Percentiles rank a stretch among this genome's conserved stretches.
These are phyloP conservation scores for Cyanoramphus novaezelandiae DNA, from an alignment of 2,113 vertebrate genomes.

Conservation along the genomic window DNA sequence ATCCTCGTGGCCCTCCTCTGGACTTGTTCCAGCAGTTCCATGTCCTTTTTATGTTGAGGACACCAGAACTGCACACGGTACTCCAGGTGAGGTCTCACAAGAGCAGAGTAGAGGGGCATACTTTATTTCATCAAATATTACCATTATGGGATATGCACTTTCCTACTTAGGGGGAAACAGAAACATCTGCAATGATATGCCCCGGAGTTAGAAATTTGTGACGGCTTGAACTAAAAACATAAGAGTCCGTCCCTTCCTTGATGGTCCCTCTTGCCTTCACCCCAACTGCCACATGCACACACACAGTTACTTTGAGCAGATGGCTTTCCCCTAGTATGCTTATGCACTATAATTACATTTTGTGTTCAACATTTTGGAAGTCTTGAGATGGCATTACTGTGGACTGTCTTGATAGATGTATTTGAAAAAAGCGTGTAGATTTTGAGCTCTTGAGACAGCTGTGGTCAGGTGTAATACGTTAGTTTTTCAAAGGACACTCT, in stretches of 20 bases:
- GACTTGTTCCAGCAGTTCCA: no score
- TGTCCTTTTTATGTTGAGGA: no score
- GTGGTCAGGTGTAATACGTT: not conserved
- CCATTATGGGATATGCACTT: not conserved
- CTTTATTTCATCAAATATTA: not conserved
- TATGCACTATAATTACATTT: not conserved
- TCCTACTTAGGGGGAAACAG: not conserved
- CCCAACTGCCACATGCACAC: fast-evolving
- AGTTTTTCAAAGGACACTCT: not conserved
- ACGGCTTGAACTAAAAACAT: not conserved
- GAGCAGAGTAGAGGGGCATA: no score
- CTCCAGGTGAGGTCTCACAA: no score
- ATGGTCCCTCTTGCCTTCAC: not conserved
- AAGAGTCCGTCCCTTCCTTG: not conserved
- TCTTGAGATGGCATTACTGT: not conserved
- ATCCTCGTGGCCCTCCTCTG: no score
- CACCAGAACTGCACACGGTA: no score
- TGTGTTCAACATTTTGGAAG: not conserved
- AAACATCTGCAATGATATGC: not conserved
- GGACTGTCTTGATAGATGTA: not conserved
- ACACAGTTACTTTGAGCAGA: not conserved
- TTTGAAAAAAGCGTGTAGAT: not conserved
- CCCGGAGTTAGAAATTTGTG: not conserved
- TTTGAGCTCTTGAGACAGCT: not conserved
- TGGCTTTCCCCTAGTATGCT: not conserved